Conservation (phyloP, 2,113 vertebrate species). For the human (Homo sapiens) region DNA sequence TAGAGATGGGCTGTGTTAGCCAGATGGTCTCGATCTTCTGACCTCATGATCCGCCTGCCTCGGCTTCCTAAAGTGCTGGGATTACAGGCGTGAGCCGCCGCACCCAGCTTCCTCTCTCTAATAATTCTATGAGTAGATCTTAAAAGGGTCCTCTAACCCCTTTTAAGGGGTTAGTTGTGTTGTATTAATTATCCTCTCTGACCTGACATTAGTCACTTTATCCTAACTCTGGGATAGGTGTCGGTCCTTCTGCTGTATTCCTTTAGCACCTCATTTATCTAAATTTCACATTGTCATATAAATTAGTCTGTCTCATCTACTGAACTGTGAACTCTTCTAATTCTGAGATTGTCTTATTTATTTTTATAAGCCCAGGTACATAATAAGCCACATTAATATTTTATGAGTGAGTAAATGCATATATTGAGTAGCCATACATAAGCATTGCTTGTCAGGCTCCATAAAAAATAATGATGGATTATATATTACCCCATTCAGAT, state of each 20-base stretch:
- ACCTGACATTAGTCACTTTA: background rate
- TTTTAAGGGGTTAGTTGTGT: background rate
- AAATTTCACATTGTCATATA: conserved; percentile 7
- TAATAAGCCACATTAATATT: conserved; percentile 30
- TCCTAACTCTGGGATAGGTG: background rate
- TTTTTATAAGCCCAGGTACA: background rate
- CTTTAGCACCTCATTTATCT: conserved; percentile 16
- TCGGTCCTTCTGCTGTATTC: background rate
- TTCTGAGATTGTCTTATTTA: conserved; percentile 30
- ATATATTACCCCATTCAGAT: background rate
- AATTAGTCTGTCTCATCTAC: conserved; percentile 37
- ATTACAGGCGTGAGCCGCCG: no score
- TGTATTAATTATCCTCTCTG: background rate
- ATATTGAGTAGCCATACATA: background rate
- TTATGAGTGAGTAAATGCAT: conserved; percentile 41
- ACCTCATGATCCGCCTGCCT: no score
- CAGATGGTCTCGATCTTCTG: no score
- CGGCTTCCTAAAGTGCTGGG: no score
- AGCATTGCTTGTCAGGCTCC: background rate
- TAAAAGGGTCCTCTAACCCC: background rate
- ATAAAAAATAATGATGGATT: conserved; percentile 24
- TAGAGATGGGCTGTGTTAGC: no score
- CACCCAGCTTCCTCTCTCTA: background rate
- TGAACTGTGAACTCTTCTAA: conserved; percentile 32
- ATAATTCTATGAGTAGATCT: background rate